Base-by-base conservation (phyloP, 1,140 invertebrate species). In the Drosophila paulistorum region DNA sequence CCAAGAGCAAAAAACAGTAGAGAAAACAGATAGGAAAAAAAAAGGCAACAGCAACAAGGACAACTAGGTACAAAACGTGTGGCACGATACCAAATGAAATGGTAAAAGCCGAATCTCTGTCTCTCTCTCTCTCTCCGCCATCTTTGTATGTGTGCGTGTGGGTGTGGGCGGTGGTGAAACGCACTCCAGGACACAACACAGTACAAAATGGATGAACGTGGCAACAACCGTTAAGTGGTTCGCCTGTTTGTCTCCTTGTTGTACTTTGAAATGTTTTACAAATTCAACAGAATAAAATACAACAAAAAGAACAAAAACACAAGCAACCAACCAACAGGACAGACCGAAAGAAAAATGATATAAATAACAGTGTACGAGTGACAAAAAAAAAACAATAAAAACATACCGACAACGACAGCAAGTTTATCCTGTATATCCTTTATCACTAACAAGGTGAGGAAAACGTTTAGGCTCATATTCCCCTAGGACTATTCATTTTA, bases 141-240 rank as follows among this genome's bases (percentile, higher is more conserved):
- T 72, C 17, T 58, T 48, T 64, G 17, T 3, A 41, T 58, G 41
- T 68, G 26, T 17, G 17, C 67, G 58, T 55, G 41, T 55, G 33
- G 41, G 63, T 35, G 59, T 20, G 59, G 37, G 41, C 63, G 58
- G 41, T 51, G 42, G 37, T 13, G 69, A 64, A 77, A 77, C 71
- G 71, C 75, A 77, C 75, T 77, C 67, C 71, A 67, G 67, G 63
- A 74, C 57, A 61, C 71, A 59, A 60, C 65, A 74, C 51, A 69
- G 67, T 57, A 74, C 75, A 78, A 78, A 78, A 78, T 71, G 75
- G 68, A 78, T 75, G 72, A 78, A 78, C 60, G 73, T 75, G 76
- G 73, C 76, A 78, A 75, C 76, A 78, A 75, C 39, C 76, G 72
- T 75, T 75, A 78, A 75, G 76, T 75, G 73, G 65, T 78, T 78